phyloP scores from a whole-genome alignment of 2,888 invertebrate genomes.

The Hypomecis punctinalis region DNA sequence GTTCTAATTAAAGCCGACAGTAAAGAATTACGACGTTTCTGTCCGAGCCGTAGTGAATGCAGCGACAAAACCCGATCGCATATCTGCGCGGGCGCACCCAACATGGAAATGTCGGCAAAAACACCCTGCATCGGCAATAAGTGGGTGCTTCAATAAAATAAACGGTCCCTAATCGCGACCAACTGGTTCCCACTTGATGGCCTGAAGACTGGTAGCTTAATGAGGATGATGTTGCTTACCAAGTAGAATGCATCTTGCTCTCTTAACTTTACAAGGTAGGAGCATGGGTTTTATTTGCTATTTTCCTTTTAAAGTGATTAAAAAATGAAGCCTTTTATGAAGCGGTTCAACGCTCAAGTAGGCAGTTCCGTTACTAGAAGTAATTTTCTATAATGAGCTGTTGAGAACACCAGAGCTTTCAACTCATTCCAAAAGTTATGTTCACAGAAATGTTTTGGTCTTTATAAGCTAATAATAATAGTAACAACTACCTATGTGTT shows the following conservation, averaged over 20 bases:
- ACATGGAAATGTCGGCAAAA: constrained; percentile 61
- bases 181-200: constrained; percentile 18
- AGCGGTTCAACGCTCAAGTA: constrained; percentile 4
- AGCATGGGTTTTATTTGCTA: constrained; percentile 12
- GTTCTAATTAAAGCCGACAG: constrained; percentile 62
- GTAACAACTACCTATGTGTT: too few species aligned
- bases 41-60: constrained; percentile 51
- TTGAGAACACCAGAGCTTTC: background rate
- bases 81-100: constrained; percentile 55
- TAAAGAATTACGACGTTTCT: constrained; percentile 58
- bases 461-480: too few species aligned
- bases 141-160: constrained; percentile 74
- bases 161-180: constrained; percentile 65
- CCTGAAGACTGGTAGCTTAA: constrained; percentile 19
- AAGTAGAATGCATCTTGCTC: constrained; percentile 25
- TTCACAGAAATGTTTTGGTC: too few species aligned
- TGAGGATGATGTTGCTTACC: constrained; percentile 12
- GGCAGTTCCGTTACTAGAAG: constrained; percentile 1
- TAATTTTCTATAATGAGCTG: background rate
- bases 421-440: background rate
- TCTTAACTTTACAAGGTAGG: constrained; percentile 16
- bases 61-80: constrained; percentile 55
- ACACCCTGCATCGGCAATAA: constrained; percentile 60
- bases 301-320: constrained; percentile 13
- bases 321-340: constrained; percentile 23